Conservation (phyloP, 2,113 vertebrate genomes). For the Gulo gulo region DNA sequence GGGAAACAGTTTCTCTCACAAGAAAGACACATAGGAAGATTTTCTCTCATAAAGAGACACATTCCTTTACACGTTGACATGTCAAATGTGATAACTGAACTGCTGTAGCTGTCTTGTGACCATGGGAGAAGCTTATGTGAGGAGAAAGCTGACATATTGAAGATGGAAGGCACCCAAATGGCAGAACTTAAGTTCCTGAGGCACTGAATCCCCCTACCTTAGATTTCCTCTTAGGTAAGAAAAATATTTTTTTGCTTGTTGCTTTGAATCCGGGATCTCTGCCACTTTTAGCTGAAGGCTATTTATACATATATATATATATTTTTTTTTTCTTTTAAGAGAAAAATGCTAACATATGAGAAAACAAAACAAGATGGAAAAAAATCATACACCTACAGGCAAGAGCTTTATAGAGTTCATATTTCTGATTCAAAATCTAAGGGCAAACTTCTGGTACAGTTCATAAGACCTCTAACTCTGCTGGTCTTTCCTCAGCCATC, state of each 20-base stretch:
- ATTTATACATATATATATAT: background rate
- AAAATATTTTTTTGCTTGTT: background rate
- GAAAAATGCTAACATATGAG: background rate
- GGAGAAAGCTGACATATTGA: background rate
- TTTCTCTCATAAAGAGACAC: background rate
- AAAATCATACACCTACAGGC: background rate
- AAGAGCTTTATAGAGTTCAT: background rate
- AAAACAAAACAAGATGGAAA: background rate
- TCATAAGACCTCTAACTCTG: background rate
- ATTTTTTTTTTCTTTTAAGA: background rate
- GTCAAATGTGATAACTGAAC: background rate
- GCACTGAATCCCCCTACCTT: background rate
- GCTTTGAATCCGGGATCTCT: constrained; percentile 3
- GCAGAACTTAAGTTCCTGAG: background rate
- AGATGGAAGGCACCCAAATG: background rate
- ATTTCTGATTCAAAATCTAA: background rate
- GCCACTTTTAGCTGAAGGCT: background rate
- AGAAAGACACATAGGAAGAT: background rate
- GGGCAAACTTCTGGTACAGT: background rate
- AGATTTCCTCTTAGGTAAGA: background rate
- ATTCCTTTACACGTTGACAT: background rate
- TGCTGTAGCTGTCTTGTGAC: background rate
- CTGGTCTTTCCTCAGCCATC: background rate
- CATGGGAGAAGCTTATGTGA: background rate
- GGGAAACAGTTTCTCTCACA: background rate